Evolutionary conservation across 2,888 invertebrate species (phyloP), one percentile per base, ranked within the genome.

Genomic region (Drosophila flavopinicola): DNA sequence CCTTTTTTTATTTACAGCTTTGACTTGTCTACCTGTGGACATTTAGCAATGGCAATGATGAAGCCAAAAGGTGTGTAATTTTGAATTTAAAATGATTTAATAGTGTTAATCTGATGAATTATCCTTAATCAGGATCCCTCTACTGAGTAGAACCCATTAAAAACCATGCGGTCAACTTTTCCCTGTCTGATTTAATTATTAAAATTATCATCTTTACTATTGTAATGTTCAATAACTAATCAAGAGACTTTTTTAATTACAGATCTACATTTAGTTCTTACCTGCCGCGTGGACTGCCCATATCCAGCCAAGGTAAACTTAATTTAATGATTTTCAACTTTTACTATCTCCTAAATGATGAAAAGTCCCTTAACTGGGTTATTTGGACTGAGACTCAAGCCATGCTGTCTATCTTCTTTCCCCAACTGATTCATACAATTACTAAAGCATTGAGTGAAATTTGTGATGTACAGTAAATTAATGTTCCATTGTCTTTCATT

Each of bases 71-170:
- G 72, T 73, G 32, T 7, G 65, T 37, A 32, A 1, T 6, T 1
- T 32, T 15, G 0, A 1, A 10, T 25, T 6, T 23, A 1, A 1
- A 11, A 0, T 10, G 15, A 7, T 29, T 13, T 11, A 10, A n/a
- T 13, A 15, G 10, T n/a, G 6, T 15, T 44, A 6, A 38, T 58
- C 45, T 80, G 78, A 80, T 80, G 84, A 80, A 71, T 25, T 39
- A 60, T 78, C 69, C 79, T 70, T 49, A 48, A 59, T 82, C 79
- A 85, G 83, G 83, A 68, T 84, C 83, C 83, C 83, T 84, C 80
- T 84, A 54, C 85, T 85, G 84, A 84, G 79, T 74, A 63, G 83
- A 84, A 84, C 80, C 80, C 75, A 66, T 53, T 42, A 77, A 71
- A 71, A 84, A 84, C 77, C 85, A 39, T 84, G 83, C 76, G 59